Conservation (phyloP, 2,797 vertebrate species). For the Zenarchopterus dispar region DNA sequence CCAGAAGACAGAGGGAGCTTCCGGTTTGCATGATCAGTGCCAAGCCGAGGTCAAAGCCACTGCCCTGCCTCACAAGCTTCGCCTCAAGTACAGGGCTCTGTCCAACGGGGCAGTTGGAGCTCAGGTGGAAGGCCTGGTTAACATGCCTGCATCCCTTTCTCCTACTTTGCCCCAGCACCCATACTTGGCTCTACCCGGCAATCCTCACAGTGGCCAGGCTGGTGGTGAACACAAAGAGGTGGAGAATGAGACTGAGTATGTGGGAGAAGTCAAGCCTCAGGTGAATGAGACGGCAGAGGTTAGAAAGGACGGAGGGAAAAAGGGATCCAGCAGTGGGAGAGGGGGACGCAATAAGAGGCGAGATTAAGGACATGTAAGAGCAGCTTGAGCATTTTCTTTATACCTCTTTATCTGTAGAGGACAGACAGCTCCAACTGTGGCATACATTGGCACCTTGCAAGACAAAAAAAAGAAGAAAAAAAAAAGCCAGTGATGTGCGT, state of each 20-base stretch:
- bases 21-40: conserved; percentile 42
- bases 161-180: conserved; percentile 83
- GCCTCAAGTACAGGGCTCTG: conserved; percentile 84
- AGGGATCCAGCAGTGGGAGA: conserved; percentile 54
- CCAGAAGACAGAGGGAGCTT: conserved; percentile 49
- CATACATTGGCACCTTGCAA: conserved; percentile 39
- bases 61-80: conserved; percentile 86
- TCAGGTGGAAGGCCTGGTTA: conserved; percentile 43
- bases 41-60: conserved; percentile 79
- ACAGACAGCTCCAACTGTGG: conserved; percentile 29
- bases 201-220: conserved; percentile 42
- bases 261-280: conserved; percentile 35
- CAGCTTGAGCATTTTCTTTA: conserved; percentile 26
- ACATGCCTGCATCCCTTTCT: conserved; percentile 55
- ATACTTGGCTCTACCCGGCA: conserved; percentile 78
- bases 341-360: conserved; percentile 70
- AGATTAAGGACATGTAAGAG: conserved; percentile 60
- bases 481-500: conserved; percentile 39
- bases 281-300: conserved; percentile 46
- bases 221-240: conserved; percentile 64
- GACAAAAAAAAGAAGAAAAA: too few relatives aligned
- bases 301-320: conserved; percentile 68
- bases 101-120: conserved; percentile 61
- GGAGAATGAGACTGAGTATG: conserved; percentile 60
- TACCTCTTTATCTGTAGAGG: conserved; percentile 25